phyloP scores from a whole-genome alignment of 2,113 vertebrate genomes.

The Noturus placidus region DNA sequence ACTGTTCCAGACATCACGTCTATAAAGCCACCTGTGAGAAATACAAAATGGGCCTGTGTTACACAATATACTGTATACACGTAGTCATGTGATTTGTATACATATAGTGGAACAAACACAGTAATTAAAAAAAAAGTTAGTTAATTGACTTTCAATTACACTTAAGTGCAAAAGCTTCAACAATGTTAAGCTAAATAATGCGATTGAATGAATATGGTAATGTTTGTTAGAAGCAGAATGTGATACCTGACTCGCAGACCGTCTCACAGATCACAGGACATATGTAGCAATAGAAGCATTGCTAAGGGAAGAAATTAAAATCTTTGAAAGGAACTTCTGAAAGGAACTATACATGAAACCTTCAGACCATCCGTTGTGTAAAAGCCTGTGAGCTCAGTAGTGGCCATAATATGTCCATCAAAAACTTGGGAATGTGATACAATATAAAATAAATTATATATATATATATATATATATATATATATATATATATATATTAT shows the following conservation, averaged over 20 bases:
- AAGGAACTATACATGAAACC: background rate
- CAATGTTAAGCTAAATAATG: background rate
- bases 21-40: constrained; percentile 71
- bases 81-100: background rate
- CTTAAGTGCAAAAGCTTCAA: background rate
- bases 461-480: too few species aligned
- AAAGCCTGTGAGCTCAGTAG: background rate
- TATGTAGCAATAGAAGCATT: constrained; percentile 80
- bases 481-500: too few species aligned
- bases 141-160: background rate
- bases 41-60: constrained; percentile 11
- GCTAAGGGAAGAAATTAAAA: constrained; percentile 57
- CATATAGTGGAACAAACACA: background rate
- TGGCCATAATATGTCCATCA: background rate
- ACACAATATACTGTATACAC: background rate
- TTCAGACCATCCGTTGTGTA: background rate
- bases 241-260: constrained; percentile 80
- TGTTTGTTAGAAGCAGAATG: background rate
- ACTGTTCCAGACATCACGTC: constrained; percentile 75
- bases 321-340: background rate
- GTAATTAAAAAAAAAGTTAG: background rate
- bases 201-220: background rate
- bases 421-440: background rate
- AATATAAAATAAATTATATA: too few species aligned
- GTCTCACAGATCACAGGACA: constrained; percentile 83